phyloP scores from a whole-genome alignment of 1,140 invertebrate genomes.

The Oedothorax gibbosus region DNA sequence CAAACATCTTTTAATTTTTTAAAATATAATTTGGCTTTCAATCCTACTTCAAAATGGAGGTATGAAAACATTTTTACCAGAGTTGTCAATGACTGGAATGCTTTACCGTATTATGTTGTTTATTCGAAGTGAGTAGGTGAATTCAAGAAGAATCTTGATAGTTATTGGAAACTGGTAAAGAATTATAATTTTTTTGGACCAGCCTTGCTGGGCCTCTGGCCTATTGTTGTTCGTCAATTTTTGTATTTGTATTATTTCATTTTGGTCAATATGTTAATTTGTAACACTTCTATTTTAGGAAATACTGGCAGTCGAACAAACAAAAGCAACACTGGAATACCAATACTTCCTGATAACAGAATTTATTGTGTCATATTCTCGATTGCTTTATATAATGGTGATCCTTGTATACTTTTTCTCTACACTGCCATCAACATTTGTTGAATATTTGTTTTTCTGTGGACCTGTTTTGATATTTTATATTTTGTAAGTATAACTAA shows the following conservation, averaged over 20 bases:
- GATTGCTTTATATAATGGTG: slow-evolving; percentile 40
- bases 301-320: slow-evolving; percentile 27
- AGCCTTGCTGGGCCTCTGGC: too few species aligned
- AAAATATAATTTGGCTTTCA: too few species aligned
- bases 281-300: slow-evolving; percentile 24
- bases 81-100: too few species aligned
- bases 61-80: too few species aligned
- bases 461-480: slow-evolving; percentile 41
- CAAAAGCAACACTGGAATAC: slow-evolving; percentile 29
- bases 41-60: too few species aligned
- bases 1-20: too few species aligned
- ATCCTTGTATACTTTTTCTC: slow-evolving; percentile 45
- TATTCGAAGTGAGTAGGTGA: too few species aligned
- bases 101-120: too few species aligned
- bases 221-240: neutral
- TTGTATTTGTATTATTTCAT: neutral
- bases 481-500: slow-evolving; percentile 48
- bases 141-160: too few species aligned
- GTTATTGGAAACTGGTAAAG: too few species aligned
- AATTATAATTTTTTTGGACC: too few species aligned
- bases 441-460: slow-evolving; percentile 49
- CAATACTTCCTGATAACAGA: slow-evolving; percentile 51
- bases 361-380: slow-evolving; percentile 42
- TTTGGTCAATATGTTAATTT: neutral
- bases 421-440: slow-evolving; percentile 41